These are phyloP conservation scores for Leucophenga varia DNA, from an alignment of 1,140 invertebrate genomes.

Conservation along the genomic window DNA sequence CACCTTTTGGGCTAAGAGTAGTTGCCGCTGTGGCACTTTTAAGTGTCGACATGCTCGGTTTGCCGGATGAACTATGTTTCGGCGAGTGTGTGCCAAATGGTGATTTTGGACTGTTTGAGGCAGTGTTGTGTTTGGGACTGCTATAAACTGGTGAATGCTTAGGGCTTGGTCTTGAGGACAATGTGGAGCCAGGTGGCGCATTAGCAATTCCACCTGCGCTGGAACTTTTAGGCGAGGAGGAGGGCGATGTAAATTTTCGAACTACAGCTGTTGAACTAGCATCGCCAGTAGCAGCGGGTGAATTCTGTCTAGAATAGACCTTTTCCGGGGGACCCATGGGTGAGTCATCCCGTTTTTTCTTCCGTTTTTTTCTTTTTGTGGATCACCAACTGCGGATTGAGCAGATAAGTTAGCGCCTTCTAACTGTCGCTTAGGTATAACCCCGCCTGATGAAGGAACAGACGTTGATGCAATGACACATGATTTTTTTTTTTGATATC, in stretches of 20 bases:
- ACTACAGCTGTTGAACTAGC: constrained; percentile 44
- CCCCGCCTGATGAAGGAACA: constrained; percentile 5
- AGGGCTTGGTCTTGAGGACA: constrained; percentile 67
- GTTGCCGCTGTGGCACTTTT: constrained; percentile 67
- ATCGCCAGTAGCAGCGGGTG: constrained; percentile 38
- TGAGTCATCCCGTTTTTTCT: constrained; percentile 71
- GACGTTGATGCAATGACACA: background rate
- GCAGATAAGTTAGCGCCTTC: constrained; percentile 1
- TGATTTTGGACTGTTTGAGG: constrained; percentile 65
- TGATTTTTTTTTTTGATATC: constrained; percentile 24
- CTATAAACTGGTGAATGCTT: constrained; percentile 76
- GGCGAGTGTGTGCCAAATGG: constrained; percentile 67
- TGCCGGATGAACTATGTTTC: constrained; percentile 74
- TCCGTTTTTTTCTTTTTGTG: constrained; percentile 75
- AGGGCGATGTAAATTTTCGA: constrained; percentile 44
- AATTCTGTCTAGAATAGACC: constrained; percentile 57
- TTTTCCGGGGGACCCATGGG: constrained; percentile 85
- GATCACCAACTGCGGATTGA: constrained; percentile 59
- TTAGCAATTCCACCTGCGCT: constrained; percentile 23
- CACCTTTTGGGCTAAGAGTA: constrained; percentile 47
- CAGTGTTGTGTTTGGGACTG: constrained; percentile 69
- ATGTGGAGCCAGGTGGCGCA: constrained; percentile 57
- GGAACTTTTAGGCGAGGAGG: constrained; percentile 66
- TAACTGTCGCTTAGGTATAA: background rate
- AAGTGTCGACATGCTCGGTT: constrained; percentile 85